Base-by-base conservation (phyloP, 1,140 invertebrate genomes). In the Drosophila orena region DNA sequence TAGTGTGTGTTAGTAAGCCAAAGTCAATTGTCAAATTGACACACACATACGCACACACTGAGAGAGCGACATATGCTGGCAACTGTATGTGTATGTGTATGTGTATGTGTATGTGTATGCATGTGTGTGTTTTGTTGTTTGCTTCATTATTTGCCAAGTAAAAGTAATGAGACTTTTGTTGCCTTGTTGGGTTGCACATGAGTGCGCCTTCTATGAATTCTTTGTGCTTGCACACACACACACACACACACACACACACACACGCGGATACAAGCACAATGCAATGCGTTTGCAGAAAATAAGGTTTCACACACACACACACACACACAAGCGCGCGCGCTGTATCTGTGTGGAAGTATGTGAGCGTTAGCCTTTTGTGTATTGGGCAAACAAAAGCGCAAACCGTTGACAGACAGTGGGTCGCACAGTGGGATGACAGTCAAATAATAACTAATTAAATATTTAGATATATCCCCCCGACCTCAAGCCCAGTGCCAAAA, bases 111-210 rank as follows among this genome's bases (percentile, higher is more conserved):
- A 24, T 60, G 11, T 65, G 61, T 27, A 43, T 65, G 30, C 58
- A 38, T 70, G 44, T 53, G 49, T 50, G 24, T 22, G 42, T 42
- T 46, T 73, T 74, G 58, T 62, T 83, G 83, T 83, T 81, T 62
- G 83, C 83, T 88, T 86, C 79, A 86, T 86, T 86, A 86, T 86
- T 86, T 86, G 83, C 83, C 83, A 89, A 88, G 84, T 88, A 88
- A 88, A 88, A 88, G 83, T 88, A 88, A 88, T 88, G 83, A 88
- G 83, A 88, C 83, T 88, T 88, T 88, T 88, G 83, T 86, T 86
- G 83, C 78, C 79, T 88, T 88, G 83, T 88, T 88, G 84, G 74
- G 83, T 88, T 83, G 79, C 83, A 88, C 83, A 88, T 88, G 83
- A 89, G 75, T 88, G 84, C 83, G 75, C 79, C 83, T 86, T 76